phyloP scores from a whole-genome alignment of 2,888 invertebrate genomes.

The Ornithoptera alexandrae region DNA sequence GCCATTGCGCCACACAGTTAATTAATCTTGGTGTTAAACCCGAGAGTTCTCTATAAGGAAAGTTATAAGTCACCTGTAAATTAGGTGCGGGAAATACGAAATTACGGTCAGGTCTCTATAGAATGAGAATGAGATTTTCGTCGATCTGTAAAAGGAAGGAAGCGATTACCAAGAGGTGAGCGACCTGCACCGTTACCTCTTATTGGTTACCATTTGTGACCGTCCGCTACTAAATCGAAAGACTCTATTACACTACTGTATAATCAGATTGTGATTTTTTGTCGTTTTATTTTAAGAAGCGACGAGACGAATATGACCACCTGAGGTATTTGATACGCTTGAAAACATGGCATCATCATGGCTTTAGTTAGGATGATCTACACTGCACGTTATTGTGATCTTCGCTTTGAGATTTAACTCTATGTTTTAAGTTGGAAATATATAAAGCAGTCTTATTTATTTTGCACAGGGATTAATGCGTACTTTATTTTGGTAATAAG shows the following conservation, averaged over 20 bases:
- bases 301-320: too few species aligned
- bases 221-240: conserved; percentile 39
- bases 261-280: conserved; percentile 34
- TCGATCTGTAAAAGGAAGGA: conserved; percentile 70
- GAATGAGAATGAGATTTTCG: conserved; percentile 59
- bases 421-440: too few species aligned
- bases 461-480: too few species aligned
- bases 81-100: conserved; percentile 40
- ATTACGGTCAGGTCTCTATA: conserved; percentile 64
- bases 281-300: too few species aligned
- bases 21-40: background rate
- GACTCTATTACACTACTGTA: conserved; percentile 40
- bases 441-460: too few species aligned
- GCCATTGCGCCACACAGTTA: too few species aligned
- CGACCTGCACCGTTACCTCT: conserved; percentile 71
- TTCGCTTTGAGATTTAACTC: too few species aligned
- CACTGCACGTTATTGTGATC: too few species aligned
- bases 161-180: conserved; percentile 73
- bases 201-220: conserved; percentile 46
- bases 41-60: conserved; percentile 24
- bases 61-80: conserved; percentile 30
- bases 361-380: too few species aligned
- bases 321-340: too few species aligned
- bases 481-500: too few species aligned
- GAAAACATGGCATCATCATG: too few species aligned